Conservation (phyloP, 2,888 invertebrate species). For the Perizoma flavofasciatum region DNA sequence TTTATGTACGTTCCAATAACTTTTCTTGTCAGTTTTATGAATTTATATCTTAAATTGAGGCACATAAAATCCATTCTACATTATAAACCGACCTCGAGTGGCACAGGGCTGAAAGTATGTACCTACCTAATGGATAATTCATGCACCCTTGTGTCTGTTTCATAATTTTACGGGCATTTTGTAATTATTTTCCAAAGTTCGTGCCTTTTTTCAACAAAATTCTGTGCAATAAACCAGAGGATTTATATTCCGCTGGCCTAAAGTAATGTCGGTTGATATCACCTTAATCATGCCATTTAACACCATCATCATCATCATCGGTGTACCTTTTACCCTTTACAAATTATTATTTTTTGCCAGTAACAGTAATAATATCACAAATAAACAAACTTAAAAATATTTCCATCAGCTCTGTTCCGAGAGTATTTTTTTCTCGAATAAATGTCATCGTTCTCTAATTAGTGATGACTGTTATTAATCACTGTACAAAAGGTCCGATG, state of each 20-base stretch:
- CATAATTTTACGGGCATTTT: conserved; percentile 71
- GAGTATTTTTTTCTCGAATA: conserved; percentile 22
- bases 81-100: conserved; percentile 3
- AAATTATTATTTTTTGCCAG: too few species aligned
- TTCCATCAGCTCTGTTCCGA: not conserved
- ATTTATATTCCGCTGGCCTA: conserved; percentile 26
- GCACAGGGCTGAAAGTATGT: conserved; percentile 7
- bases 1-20: too few species aligned
- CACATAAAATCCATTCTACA: not conserved
- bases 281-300: conserved; percentile 3
- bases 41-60: not conserved
- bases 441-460: conserved; percentile 26
- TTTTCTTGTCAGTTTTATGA: too few species aligned
- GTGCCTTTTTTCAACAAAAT: conserved; percentile 50
- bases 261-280: conserved; percentile 19
- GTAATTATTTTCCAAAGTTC: conserved; percentile 68
- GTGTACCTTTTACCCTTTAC: not conserved
- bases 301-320: not conserved
- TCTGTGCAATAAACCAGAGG: conserved; percentile 37
- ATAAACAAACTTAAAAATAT: too few species aligned
- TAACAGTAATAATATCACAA: too few species aligned
- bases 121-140: conserved; percentile 74
- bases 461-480: conserved; percentile 33
- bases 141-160: conserved; percentile 74
- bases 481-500: conserved; percentile 39